Percentiles rank a stretch among this genome's conserved stretches.
phyloP scores from a whole-genome alignment of 2,113 vertebrate genomes.

The Xenus cinereus region DNA sequence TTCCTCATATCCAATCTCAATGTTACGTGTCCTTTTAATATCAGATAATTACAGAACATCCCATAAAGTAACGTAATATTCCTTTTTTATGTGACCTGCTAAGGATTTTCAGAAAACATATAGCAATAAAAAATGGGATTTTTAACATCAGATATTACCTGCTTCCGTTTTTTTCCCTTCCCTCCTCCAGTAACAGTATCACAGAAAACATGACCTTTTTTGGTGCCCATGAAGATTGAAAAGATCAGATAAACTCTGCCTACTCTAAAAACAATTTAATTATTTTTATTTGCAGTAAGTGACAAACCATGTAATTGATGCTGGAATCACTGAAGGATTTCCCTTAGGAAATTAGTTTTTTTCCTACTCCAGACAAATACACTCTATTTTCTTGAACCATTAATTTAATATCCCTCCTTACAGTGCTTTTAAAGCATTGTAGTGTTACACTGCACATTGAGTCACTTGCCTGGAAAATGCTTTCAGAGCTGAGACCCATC shows the following conservation, averaged over 20 bases:
- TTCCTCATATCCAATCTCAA: not conserved
- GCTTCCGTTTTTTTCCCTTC: not conserved
- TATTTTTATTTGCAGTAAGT: slow-evolving; percentile 50
- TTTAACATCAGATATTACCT: not conserved
- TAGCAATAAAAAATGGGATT: not conserved
- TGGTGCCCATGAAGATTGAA: not conserved
- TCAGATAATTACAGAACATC: not conserved
- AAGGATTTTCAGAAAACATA: not conserved
- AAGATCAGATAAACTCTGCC: not conserved
- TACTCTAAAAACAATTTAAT: slow-evolving; percentile 10
- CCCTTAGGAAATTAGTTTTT: slow-evolving; percentile 17
- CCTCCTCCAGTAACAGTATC: not conserved
- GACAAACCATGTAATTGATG: slow-evolving; percentile 14
- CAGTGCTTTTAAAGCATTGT: slow-evolving; percentile 11
- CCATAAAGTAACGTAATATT: not conserved
- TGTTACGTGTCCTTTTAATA: not conserved
- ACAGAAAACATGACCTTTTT: not conserved
- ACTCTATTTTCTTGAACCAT: not conserved
- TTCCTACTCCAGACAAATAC: not conserved
- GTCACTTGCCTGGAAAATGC: not conserved
- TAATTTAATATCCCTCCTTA: slow-evolving; percentile 39
- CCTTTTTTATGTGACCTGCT: not conserved
- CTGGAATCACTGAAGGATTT: slow-evolving; percentile 2
- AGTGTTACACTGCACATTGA: not conserved
- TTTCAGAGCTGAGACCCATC: not conserved